phyloP scores from a whole-genome alignment of 2,797 vertebrate genomes.

The Craterocephalus amniculus region DNA sequence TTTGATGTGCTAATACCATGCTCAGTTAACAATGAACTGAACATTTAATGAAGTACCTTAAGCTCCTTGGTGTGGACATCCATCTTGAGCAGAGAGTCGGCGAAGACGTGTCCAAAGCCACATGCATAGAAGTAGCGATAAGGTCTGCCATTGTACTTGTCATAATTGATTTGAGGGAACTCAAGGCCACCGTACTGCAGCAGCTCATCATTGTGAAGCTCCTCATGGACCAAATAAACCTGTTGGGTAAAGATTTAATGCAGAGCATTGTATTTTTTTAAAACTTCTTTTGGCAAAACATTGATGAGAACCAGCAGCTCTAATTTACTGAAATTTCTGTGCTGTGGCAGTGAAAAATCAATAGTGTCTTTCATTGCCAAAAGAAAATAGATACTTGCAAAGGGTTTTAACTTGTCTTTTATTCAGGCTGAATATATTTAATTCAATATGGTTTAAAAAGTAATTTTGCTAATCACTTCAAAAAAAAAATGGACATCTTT shows the following conservation, averaged over 20 bases:
- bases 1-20: slow-evolving; percentile 49
- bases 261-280: slow-evolving; percentile 2
- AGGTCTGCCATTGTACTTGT: slow-evolving; percentile 80
- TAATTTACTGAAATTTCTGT: slow-evolving; percentile 1
- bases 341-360: slow-evolving; percentile 16
- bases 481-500: background rate
- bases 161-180: slow-evolving; percentile 94
- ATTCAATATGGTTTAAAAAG: slow-evolving; percentile 19
- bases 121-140: slow-evolving; percentile 93
- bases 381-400: slow-evolving; percentile 26
- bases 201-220: slow-evolving; percentile 85
- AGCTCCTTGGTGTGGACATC: slow-evolving; percentile 89
- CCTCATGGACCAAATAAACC: slow-evolving; percentile 90
- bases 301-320: slow-evolving; percentile 5
- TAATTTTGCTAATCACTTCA: background rate
- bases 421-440: slow-evolving; percentile 20
- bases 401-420: background rate
- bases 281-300: slow-evolving; percentile 1
- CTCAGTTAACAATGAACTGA: slow-evolving; percentile 32
- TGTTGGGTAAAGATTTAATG: slow-evolving; percentile 51
- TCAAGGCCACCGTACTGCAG: slow-evolving; percentile 88
- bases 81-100: slow-evolving; percentile 91
- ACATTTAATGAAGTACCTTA: slow-evolving; percentile 82
- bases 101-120: slow-evolving; percentile 88
- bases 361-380: slow-evolving; percentile 21